Evolutionary conservation across 2,113 vertebrate genomes (phyloP).

Genomic region (Bujurquina vittata): DNA sequence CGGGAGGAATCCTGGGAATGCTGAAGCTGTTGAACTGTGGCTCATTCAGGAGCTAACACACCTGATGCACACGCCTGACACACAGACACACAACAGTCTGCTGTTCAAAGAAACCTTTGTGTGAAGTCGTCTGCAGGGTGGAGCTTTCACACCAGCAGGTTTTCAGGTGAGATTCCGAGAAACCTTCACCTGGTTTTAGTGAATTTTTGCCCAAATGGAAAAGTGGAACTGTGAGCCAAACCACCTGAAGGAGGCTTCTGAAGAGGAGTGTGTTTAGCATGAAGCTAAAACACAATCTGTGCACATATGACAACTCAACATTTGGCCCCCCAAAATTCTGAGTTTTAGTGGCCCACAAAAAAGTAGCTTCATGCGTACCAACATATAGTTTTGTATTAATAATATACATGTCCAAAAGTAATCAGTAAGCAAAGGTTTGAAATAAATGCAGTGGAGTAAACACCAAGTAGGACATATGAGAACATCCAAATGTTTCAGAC

Average conservation of each 20-base stretch:
- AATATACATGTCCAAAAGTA: neutral
- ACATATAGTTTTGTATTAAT: neutral
- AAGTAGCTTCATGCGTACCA: no score
- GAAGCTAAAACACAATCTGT: neutral
- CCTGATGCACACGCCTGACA: conserved; percentile 4
- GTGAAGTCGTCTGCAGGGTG: neutral
- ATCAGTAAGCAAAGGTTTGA: neutral
- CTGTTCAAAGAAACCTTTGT: conserved; percentile 36
- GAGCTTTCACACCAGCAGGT: neutral
- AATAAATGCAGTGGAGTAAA: neutral
- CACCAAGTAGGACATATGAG: no score
- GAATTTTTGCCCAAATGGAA: neutral
- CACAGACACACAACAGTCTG: neutral
- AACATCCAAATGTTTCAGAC: no score
- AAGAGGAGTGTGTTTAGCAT: neutral
- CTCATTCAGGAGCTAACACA: conserved; percentile 9
- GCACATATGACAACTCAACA: neutral
- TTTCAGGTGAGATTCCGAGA: neutral
- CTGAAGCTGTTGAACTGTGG: neutral
- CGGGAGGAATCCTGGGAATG: conserved; percentile 42
- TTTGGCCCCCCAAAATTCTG: neutral
- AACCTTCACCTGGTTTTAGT: neutral
- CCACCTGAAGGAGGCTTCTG: no score
- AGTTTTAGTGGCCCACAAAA: neutral
- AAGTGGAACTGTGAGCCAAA: neutral